phyloP scores from a whole-genome alignment of 2,113 vertebrate genomes.

The Meriones unguiculatus region DNA sequence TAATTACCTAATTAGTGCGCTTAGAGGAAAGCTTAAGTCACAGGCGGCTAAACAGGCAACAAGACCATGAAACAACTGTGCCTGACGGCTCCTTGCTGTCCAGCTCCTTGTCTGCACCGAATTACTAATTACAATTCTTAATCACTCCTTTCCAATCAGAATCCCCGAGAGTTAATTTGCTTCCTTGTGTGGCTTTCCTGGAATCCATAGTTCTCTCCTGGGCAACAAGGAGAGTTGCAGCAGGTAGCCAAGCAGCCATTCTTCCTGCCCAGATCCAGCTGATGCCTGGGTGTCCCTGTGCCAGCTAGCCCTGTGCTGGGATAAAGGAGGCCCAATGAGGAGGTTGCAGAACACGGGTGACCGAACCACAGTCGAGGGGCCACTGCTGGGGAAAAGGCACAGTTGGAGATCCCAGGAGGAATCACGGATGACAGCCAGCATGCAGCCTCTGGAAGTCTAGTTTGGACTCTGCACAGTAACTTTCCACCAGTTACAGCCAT shows the following conservation, averaged over 20 bases:
- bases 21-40: conserved; percentile 67
- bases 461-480: not conserved
- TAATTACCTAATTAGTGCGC: conserved; percentile 80
- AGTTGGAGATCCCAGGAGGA: not conserved
- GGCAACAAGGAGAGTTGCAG: not conserved
- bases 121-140: conserved; percentile 77
- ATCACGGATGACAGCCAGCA: not conserved
- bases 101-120: conserved; percentile 55
- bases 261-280: not conserved
- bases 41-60: conserved; percentile 60
- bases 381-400: not conserved
- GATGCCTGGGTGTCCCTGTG: not conserved
- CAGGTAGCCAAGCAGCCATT: not conserved
- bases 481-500: not conserved
- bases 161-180: conserved; percentile 62
- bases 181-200: conserved; percentile 49
- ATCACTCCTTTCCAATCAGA: conserved; percentile 64
- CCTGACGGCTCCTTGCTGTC: conserved; percentile 44
- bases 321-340: not conserved
- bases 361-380: not conserved
- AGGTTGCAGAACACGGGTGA: not conserved
- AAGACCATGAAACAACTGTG: conserved; percentile 59
- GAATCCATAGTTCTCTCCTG: not conserved
- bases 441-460: not conserved
- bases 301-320: not conserved